Conservation (phyloP, 53 echinoderm and acorn worm species). For the Actinopyga echinites region DNA sequence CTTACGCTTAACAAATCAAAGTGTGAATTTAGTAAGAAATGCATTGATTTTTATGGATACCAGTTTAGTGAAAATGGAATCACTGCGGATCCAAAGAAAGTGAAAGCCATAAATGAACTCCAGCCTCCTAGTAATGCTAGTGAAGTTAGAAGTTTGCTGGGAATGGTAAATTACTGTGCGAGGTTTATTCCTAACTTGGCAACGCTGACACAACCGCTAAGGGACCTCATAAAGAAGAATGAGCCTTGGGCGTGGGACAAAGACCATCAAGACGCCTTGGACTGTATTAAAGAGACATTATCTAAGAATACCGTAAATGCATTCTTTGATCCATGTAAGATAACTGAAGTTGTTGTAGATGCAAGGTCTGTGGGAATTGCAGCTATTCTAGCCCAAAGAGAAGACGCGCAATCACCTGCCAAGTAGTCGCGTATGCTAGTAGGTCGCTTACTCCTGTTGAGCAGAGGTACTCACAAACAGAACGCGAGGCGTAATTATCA, state of each 20-base stretch:
- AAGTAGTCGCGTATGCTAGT: slow-evolving; percentile 28
- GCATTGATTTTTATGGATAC: slow-evolving; percentile 33
- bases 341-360: slow-evolving; percentile 50
- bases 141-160: slow-evolving; percentile 39
- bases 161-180: slow-evolving; percentile 19
- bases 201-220: background rate
- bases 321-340: slow-evolving; percentile 3
- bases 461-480: slow-evolving; percentile 51
- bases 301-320: slow-evolving; percentile 4
- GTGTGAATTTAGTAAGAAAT: slow-evolving; percentile 22
- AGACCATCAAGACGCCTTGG: background rate
- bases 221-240: slow-evolving; percentile 9
- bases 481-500: slow-evolving; percentile 43
- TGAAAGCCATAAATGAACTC: slow-evolving; percentile 6
- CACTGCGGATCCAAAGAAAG: slow-evolving; percentile 37
- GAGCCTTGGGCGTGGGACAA: background rate
- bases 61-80: slow-evolving; percentile 14
- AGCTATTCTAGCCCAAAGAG: slow-evolving; percentile 49
- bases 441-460: slow-evolving; percentile 37
- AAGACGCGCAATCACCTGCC: background rate
- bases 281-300: slow-evolving; percentile 18
- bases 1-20: slow-evolving; percentile 46
- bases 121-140: slow-evolving; percentile 11
- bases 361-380: slow-evolving; percentile 59
- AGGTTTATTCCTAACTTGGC: slow-evolving; percentile 20